Evolutionary conservation across 37 sponge, comb jelly and placozoan genomes (phyloP).

Genomic region (Cladorhizidae sp.): DNA sequence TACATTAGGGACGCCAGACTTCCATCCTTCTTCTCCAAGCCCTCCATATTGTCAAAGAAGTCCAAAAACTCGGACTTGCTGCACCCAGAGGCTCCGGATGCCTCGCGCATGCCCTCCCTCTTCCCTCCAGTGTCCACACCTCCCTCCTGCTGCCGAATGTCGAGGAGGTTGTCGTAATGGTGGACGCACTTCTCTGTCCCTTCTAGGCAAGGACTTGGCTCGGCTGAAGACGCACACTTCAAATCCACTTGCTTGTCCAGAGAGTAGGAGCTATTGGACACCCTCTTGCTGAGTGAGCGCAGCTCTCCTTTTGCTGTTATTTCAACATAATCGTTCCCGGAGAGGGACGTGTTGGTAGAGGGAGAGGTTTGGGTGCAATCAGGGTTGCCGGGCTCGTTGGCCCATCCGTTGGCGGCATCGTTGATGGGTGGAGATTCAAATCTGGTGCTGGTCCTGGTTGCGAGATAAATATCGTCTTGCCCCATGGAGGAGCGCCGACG

Average conservation of each 20-base stretch:
- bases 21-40: background rate
- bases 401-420: background rate
- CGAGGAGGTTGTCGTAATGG: no score
- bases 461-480: no score
- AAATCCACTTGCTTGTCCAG: background rate
- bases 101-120: background rate
- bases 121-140: no score
- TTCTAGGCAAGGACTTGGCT: no score
- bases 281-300: background rate
- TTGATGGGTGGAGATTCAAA: background rate
- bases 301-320: slow-evolving; percentile 2
- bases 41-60: slow-evolving; percentile 5
- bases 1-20: background rate
- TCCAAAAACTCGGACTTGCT: background rate
- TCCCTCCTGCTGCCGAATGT: no score
- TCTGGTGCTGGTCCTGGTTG: no score
- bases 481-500: no score
- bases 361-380: background rate
- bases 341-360: slow-evolving; percentile 2
- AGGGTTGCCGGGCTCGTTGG: background rate
- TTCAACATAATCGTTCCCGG: slow-evolving; percentile 12
- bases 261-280: background rate
- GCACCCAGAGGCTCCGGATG: background rate
- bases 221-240: no score
- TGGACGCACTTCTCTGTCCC: no score